Base-by-base conservation (phyloP, 2,113 vertebrate species). In the Equus quagga region DNA sequence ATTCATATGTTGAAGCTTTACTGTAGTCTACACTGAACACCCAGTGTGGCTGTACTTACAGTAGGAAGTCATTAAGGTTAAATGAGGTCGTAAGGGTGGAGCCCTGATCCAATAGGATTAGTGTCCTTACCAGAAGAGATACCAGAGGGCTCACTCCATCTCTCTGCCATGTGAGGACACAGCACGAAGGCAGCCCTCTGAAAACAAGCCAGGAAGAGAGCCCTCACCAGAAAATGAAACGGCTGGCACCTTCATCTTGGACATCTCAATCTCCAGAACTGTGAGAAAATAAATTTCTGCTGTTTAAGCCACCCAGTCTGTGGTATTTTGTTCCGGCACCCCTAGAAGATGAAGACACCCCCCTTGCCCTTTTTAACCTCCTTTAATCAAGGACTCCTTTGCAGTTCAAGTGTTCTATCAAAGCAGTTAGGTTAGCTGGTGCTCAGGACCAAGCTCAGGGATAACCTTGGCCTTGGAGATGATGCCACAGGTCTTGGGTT, bases 141-240 rank as follows among this genome's bases (percentile, higher is more conserved):
- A 23, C n/a, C 12, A 0, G 0, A 21, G 56, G 36, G 31, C n/a
- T 36, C 36, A 9, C 31, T 67, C 8, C 21, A 11, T 18, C 18
- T 26, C 56, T 79, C 51, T 80, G 51, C 6, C 51, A 36, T 8
- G 51, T 80, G 76, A 56, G 12, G 51, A 54, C 51, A 54, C 51
- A 54, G 51, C 12, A 54, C 13, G 51, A 54, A 54, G 51, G 51
- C 13, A 4, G 51, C 51, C 51, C 51, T 54, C 51, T 4, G 51
- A 4, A 14, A 54, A 14, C 51, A 54, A 54, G 51, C 51, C 13
- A 14, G 51, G 3, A 54, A 54, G 51, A 54, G 51, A 54, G 51
- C 51, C 15, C 51, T 54, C 51, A 54, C 51, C 13, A 54, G 51
- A 54, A 54, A 54, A 14, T 54, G 51, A 54, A 54, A 15, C 51